Percentiles rank a stretch among this genome's conserved stretches.
Conservation (phyloP, 2,888 invertebrate genomes). For the Sarcophaga carnaria region DNA sequence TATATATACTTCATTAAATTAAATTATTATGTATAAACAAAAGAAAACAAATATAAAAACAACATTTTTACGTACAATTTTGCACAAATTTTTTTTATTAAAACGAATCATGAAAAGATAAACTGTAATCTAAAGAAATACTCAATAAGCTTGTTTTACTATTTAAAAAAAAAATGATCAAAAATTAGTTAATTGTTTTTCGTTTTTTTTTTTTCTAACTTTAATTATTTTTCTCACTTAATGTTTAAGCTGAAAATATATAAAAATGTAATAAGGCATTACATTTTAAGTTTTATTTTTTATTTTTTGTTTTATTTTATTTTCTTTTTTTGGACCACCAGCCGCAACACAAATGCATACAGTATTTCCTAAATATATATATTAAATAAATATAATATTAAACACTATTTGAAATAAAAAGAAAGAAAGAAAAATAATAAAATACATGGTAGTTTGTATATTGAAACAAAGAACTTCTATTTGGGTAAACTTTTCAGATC, state of each 20-base stretch:
- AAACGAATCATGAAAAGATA: constrained; percentile 16
- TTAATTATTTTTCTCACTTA: constrained; percentile 40
- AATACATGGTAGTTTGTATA: constrained; percentile 42
- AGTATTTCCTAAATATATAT: constrained; percentile 61
- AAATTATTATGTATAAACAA: constrained; percentile 9
- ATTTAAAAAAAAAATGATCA: constrained; percentile 37
- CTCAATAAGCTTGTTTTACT: constrained; percentile 62
- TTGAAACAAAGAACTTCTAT: not conserved
- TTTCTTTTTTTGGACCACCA: constrained; percentile 30
- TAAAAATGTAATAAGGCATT: constrained; percentile 47
- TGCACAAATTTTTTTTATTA: constrained; percentile 61
- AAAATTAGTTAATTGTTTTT: constrained; percentile 56
- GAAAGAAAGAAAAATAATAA: constrained; percentile 3
- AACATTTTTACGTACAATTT: constrained; percentile 57
- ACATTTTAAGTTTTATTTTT: constrained; percentile 51
- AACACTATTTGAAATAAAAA: constrained; percentile 56
- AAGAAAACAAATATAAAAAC: constrained; percentile 26
- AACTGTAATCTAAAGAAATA: constrained; percentile 54
- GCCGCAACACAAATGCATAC: constrained; percentile 49
- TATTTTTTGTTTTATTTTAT: constrained; percentile 35
- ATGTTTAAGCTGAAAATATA: constrained; percentile 55
- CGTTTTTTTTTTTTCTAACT: constrained; percentile 16
- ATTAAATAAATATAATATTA: constrained; percentile 38
- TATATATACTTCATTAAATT: constrained; percentile 41
- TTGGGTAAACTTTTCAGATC: too few species aligned